These are phyloP conservation scores for Selenia dentaria DNA, from an alignment of 2,888 invertebrate species.

Conservation along the genomic window DNA sequence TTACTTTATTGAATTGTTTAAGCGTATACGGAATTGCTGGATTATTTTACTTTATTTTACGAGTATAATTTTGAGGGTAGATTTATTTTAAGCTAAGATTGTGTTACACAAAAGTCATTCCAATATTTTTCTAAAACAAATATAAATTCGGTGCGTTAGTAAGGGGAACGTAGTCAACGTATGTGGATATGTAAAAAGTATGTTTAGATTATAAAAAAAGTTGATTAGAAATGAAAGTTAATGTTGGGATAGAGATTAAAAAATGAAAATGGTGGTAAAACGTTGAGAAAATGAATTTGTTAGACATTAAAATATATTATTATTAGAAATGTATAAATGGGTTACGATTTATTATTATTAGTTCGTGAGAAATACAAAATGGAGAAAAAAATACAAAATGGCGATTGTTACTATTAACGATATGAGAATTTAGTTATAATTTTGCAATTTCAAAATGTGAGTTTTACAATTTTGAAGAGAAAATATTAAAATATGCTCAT, in stretches of 20 bases:
- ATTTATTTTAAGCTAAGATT: slow-evolving; percentile 46
- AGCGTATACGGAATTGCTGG: slow-evolving; percentile 61
- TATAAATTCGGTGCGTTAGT: slow-evolving; percentile 66
- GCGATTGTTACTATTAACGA: slow-evolving; percentile 84
- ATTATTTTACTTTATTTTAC: slow-evolving; percentile 47
- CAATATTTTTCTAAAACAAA: slow-evolving; percentile 75
- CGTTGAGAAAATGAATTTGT: slow-evolving; percentile 82
- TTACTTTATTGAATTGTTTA: slow-evolving; percentile 52
- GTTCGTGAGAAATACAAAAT: slow-evolving; percentile 76
- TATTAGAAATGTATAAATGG: slow-evolving; percentile 83
- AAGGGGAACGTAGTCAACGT: slow-evolving; percentile 64
- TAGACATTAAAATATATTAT: slow-evolving; percentile 83
- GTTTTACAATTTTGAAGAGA: slow-evolving; percentile 85
- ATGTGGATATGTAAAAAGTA: slow-evolving; percentile 79
- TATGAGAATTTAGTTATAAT: slow-evolving; percentile 84
- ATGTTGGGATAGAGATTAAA: slow-evolving; percentile 67
- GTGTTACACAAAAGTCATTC: slow-evolving; percentile 65
- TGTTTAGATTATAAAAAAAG: slow-evolving; percentile 76
- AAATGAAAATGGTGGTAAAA: slow-evolving; percentile 71
- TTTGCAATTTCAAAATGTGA: slow-evolving; percentile 85
- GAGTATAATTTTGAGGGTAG: slow-evolving; percentile 45
- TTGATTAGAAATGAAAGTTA: slow-evolving; percentile 77
- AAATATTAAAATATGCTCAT: slow-evolving; percentile 85
- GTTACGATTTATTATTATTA: slow-evolving; percentile 82
- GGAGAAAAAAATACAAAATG: slow-evolving; percentile 68